Conservation (phyloP, 2,888 invertebrate species). For the Campoplex nolae region DNA sequence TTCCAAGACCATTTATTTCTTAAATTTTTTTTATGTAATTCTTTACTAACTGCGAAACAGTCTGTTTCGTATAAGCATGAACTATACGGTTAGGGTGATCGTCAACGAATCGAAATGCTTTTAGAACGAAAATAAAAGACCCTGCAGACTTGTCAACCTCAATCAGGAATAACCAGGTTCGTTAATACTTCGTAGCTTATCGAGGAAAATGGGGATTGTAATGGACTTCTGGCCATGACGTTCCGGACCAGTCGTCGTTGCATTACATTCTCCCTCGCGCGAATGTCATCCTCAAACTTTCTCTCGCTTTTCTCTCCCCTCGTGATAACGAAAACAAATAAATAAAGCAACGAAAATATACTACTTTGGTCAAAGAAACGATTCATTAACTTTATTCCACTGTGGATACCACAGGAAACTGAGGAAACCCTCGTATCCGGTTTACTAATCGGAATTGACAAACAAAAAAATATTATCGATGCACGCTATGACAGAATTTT, state of each 20-base stretch:
- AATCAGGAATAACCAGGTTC: neutral
- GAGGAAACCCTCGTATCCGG: no score
- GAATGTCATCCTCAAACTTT: neutral
- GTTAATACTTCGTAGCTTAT: conserved; percentile 15
- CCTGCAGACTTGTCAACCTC: neutral
- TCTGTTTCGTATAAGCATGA: conserved; percentile 7
- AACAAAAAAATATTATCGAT: no score
- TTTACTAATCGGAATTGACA: no score
- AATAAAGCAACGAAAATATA: neutral
- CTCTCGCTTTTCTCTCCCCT: neutral
- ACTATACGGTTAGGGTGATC: neutral
- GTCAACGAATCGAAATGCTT: conserved; percentile 35
- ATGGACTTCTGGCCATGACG: conserved; percentile 42
- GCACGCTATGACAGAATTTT: no score
- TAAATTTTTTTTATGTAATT: neutral
- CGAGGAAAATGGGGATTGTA: neutral
- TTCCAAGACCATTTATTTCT: neutral
- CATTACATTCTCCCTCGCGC: neutral
- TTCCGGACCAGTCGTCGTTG: conserved; percentile 21
- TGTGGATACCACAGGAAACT: no score
- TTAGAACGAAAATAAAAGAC: neutral
- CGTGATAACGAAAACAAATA: conserved; percentile 32
- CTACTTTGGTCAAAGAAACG: no score
- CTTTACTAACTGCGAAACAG: neutral
- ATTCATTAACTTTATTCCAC: no score